Evolutionary conservation across 2,888 invertebrate genomes (phyloP).

Genomic region (Drosophila formosana): DNA sequence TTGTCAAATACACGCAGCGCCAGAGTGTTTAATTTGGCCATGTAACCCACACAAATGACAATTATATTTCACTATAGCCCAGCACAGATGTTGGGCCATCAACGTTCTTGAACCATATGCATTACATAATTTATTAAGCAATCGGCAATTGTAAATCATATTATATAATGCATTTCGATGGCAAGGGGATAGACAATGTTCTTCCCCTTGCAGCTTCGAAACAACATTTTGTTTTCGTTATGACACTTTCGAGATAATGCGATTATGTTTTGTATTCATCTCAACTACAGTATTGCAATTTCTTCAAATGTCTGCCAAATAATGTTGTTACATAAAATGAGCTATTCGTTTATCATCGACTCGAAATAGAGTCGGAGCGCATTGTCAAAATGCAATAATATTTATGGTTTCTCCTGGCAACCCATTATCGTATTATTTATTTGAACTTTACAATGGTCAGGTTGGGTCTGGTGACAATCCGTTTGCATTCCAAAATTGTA

Average conservation of each 20-base stretch:
- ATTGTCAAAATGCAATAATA: neutral
- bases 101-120: neutral
- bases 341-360: neutral
- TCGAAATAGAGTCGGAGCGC: neutral
- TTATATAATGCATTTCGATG: neutral
- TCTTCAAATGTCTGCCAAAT: no score
- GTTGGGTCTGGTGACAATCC: neutral
- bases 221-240: no score
- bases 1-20: slow-evolving; percentile 60
- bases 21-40: slow-evolving; percentile 47
- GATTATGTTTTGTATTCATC: neutral
- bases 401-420: slow-evolving; percentile 8
- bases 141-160: slow-evolving; percentile 1
- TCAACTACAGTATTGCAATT: no score
- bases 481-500: neutral
- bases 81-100: slow-evolving; percentile 25
- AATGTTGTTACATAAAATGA: neutral
- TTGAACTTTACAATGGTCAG: slow-evolving; percentile 3
- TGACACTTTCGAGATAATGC: neutral
- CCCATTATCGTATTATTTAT: slow-evolving; percentile 7
- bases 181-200: no score
- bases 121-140: slow-evolving; percentile 5
- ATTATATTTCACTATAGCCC: slow-evolving; percentile 56
- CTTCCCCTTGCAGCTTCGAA: no score
- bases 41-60: slow-evolving; percentile 22